phyloP scores from a whole-genome alignment of 2,888 invertebrate genomes.

The Clepsis dumicolana region DNA sequence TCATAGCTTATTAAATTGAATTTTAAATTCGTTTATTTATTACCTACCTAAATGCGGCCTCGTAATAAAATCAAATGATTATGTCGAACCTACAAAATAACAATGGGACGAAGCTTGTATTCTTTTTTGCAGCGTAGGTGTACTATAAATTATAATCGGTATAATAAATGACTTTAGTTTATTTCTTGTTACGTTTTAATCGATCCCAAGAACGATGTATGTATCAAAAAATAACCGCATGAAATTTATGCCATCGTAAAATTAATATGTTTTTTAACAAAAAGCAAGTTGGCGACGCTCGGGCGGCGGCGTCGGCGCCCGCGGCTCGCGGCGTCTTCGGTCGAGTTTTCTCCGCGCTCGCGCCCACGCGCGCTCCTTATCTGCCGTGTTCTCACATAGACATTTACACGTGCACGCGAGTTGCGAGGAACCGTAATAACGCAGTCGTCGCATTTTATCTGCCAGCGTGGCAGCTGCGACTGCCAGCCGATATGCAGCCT shows the following conservation, averaged over 20 bases:
- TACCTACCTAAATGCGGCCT: constrained; percentile 19
- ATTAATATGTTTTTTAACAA: constrained; percentile 54
- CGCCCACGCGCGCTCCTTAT: constrained; percentile 78
- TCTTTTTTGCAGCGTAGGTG: constrained; percentile 56
- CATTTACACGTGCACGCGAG: constrained; percentile 84
- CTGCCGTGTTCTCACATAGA: constrained; percentile 80
- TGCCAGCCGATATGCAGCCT: constrained; percentile 64
- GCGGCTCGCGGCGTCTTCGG: constrained; percentile 59
- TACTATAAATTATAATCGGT: constrained; percentile 59
- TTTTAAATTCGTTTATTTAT: constrained; percentile 14
- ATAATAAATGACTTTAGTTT: constrained; percentile 59
- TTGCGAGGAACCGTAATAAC: constrained; percentile 74
- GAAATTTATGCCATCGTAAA: constrained; percentile 53
- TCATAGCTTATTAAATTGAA: constrained; percentile 26
- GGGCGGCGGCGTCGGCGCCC: constrained; percentile 52
- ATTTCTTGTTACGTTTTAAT: constrained; percentile 64
- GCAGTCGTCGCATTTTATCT: constrained; percentile 80
- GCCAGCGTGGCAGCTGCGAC: constrained; percentile 68
- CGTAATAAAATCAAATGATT: constrained; percentile 44
- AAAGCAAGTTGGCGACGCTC: constrained; percentile 59
- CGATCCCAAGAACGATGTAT: constrained; percentile 58
- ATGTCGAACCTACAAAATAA: constrained; percentile 46
- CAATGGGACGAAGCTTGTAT: constrained; percentile 31
- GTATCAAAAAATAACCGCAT: constrained; percentile 60
- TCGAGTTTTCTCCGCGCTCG: constrained; percentile 62